Conservation (phyloP, 1,140 invertebrate genomes). For the Alviniconcha marisindica region DNA sequence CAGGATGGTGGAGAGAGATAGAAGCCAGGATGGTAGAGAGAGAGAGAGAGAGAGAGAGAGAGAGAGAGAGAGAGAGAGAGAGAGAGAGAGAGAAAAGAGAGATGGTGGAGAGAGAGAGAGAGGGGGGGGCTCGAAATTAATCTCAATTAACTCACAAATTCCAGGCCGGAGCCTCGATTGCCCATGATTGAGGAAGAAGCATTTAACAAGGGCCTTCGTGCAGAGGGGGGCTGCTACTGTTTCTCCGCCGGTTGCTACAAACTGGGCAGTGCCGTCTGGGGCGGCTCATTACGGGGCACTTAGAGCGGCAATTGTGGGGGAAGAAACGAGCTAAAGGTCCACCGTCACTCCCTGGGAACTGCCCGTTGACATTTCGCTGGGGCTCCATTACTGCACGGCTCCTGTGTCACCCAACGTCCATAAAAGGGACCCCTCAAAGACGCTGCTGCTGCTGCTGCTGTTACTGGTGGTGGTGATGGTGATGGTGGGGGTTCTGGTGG, state of each 20-base stretch:
- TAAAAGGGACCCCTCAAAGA: too few relatives aligned
- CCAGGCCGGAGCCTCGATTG: not conserved
- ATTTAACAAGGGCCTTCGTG: slow-evolving; percentile 10
- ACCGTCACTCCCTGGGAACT: not conserved
- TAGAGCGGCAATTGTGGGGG: slow-evolving; percentile 4
- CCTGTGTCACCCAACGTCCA: not conserved
- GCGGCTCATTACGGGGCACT: slow-evolving; percentile 17
- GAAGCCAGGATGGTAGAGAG: too few relatives aligned
- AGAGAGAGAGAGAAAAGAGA: not conserved
- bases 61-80: not conserved
- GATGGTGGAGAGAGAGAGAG: not conserved
- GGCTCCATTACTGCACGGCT: not conserved
- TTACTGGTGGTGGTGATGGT: too few relatives aligned
- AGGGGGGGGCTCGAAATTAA: slow-evolving; percentile 16
- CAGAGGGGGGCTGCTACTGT: not conserved
- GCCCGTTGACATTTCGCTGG: slow-evolving; percentile 22
- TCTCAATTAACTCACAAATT: slow-evolving; percentile 30
- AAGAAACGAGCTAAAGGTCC: not conserved
- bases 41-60: not conserved
- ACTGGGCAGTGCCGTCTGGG: not conserved
- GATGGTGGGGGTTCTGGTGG: too few relatives aligned
- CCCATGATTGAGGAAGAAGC: slow-evolving; percentile 22
- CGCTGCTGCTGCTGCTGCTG: too few relatives aligned
- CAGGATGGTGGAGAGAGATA: not conserved
- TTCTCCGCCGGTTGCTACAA: not conserved